phyloP scores from a whole-genome alignment of 1,140 invertebrate genomes.

The Drosophila eugracilis region DNA sequence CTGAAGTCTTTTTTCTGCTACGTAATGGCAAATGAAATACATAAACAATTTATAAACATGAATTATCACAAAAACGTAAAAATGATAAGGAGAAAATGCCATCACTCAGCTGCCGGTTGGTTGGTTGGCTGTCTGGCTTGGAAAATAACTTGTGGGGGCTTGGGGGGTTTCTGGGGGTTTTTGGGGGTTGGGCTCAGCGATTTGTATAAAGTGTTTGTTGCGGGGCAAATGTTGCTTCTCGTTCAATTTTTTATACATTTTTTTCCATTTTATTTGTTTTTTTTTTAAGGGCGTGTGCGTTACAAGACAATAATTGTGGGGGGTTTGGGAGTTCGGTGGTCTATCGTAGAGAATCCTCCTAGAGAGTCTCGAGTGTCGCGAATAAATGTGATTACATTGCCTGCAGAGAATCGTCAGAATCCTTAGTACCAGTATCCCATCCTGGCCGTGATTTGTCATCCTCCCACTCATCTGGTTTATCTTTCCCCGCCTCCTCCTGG shows the following conservation, averaged over 20 bases:
- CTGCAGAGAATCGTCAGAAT: conserved; percentile 13
- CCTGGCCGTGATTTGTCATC: conserved; percentile 74
- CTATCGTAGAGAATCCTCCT: conserved; percentile 24
- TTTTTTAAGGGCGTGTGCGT: conserved; percentile 51
- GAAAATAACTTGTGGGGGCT: no score
- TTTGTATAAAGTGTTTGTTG: conserved; percentile 67
- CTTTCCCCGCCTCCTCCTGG: background rate
- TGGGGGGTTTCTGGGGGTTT: no score
- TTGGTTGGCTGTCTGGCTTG: conserved; percentile 10
- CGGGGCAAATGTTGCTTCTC: conserved; percentile 14
- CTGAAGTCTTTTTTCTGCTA: conserved; percentile 59
- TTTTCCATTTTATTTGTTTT: background rate
- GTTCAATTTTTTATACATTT: conserved; percentile 6
- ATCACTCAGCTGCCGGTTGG: conserved; percentile 39
- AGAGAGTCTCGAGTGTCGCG: conserved; percentile 64
- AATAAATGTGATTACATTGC: conserved; percentile 79
- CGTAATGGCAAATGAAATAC: conserved; percentile 74
- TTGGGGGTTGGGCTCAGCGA: conserved; percentile 31
- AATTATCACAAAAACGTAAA: conserved; percentile 76
- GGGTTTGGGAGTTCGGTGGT: no score
- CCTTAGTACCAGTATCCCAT: background rate
- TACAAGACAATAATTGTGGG: conserved; percentile 77
- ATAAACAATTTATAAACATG: conserved; percentile 81
- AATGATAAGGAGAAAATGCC: conserved; percentile 71
- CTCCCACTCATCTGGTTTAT: conserved; percentile 19